Evolutionary conservation across 2,113 vertebrate species (phyloP), one percentile per base, ranked within the genome.

Genomic region (Phocoena phocoena): DNA sequence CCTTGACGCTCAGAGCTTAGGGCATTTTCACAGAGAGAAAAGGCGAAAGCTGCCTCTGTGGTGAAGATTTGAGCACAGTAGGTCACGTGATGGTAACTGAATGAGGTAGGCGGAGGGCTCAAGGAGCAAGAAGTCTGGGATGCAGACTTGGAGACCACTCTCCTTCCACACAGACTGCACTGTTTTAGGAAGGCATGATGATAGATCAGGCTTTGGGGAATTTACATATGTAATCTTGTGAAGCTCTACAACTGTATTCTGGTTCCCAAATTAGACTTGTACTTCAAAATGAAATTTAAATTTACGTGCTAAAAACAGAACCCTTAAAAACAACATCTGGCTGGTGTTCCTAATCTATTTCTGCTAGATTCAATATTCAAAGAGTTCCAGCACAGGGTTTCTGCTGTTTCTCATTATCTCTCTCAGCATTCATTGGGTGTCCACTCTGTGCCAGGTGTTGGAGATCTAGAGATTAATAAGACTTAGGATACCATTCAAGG

Each of bases 291-390:
- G 93, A 97, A 97, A 96, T 95, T 97, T 97, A 97, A 96, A 98
- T 97, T 97, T 97, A 96, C 74, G 93, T 77, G 47, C 96, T 98
- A 97, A 98, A 98, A 98, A 96, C 55, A 74, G 96, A 97, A 95
- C 74, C n/a, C 89, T 97, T 96, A 93, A 96, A 97, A 98, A 97
- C 97, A 98, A 98, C 96, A 97, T 97, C 96, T 97, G 98, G 98
- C 93, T 98, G 90, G 79, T 92, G 93, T 96, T 97, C 86, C 82
- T 97, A 92, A 97, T 96, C 86, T 96, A 93, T 96, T 97, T 92
- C 96, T 96, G 62, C 73, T 79, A 97, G 50, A 95, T 83, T 89
- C 62, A 96, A 93, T 94, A 95, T 96, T 95, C 95, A 95, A 84
- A 90, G 73, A 97, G 53, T 96, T 95, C 44, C 58, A 93, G 95